phyloP scores from a whole-genome alignment of 2,888 invertebrate species.

The Chrysolina americana region DNA sequence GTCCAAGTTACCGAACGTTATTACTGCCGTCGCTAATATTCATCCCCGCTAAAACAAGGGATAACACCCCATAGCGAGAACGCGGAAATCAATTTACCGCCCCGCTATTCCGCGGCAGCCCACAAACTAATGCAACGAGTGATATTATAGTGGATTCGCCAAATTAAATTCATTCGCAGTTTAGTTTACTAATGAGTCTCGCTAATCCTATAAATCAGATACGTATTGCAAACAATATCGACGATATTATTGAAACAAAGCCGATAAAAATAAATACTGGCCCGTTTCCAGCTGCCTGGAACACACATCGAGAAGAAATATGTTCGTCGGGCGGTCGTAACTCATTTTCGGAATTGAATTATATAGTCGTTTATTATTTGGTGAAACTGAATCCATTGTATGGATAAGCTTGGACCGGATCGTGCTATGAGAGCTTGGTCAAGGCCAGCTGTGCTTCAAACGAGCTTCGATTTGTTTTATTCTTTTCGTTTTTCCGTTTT shows the following conservation, averaged over 20 bases:
- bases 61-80: not conserved
- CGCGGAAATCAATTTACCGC: conserved; percentile 1
- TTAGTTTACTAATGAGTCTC: conserved; percentile 20
- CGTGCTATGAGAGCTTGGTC: no score
- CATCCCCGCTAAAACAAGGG: conserved; percentile 5
- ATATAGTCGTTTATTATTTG: not conserved
- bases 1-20: not conserved
- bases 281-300: not conserved
- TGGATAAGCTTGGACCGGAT: no score
- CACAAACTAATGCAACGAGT: conserved; percentile 4
- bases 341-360: not conserved
- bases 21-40: not conserved
- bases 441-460: no score
- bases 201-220: conserved; percentile 23
- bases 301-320: not conserved
- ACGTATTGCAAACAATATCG: conserved; percentile 4
- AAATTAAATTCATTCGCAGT: not conserved
- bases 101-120: not conserved
- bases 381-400: not conserved
- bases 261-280: conserved; percentile 4
- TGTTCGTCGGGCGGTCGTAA: not conserved
- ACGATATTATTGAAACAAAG: conserved; percentile 20
- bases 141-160: conserved; percentile 6
- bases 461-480: no score
- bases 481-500: no score